Percentiles rank a stretch among this genome's conserved stretches.
Evolutionary conservation across 2,797 vertebrate species (phyloP).

Genomic region (Lithobates pipiens): DNA sequence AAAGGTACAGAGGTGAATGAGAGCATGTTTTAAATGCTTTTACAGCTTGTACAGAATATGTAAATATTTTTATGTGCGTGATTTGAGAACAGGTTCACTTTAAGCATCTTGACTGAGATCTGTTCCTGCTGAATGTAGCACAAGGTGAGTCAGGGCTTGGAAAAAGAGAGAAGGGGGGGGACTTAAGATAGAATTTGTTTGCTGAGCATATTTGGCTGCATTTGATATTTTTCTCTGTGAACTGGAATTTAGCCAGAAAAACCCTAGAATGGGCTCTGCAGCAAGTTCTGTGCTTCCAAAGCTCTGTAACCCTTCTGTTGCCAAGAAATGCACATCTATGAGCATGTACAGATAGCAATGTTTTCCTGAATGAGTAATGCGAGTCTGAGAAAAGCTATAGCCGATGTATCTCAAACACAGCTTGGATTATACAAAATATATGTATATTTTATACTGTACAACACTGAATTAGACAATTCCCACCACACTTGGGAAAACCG

Average conservation of each 20-base stretch:
- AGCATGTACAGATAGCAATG: not conserved
- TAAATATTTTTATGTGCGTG: not conserved
- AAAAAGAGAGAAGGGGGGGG: slow-evolving; percentile 9
- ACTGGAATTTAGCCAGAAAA: slow-evolving; percentile 50
- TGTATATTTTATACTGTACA: not conserved
- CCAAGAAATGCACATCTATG: slow-evolving; percentile 30
- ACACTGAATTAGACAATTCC: not conserved
- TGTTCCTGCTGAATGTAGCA: slow-evolving; percentile 31
- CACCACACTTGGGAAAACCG: not conserved
- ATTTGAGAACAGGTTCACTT: not conserved
- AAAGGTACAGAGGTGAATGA: too few relatives aligned
- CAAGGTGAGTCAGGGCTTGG: slow-evolving; percentile 52
- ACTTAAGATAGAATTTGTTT: slow-evolving; percentile 45
- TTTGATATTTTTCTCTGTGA: slow-evolving; percentile 58
- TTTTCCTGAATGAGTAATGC: not conserved
- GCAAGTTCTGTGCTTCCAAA: slow-evolving; percentile 13
- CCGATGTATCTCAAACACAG: not conserved
- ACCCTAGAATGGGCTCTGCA: slow-evolving; percentile 56
- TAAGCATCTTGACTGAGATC: not conserved
- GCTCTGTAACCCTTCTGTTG: slow-evolving; percentile 40
- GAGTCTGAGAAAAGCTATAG: not conserved
- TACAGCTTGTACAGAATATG: too few relatives aligned
- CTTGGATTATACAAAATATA: not conserved
- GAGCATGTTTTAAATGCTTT: too few relatives aligned
- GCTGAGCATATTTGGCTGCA: slow-evolving; percentile 49